phyloP scores from a whole-genome alignment of 2,888 invertebrate species.

The Acanthosoma haemorrhoidale region DNA sequence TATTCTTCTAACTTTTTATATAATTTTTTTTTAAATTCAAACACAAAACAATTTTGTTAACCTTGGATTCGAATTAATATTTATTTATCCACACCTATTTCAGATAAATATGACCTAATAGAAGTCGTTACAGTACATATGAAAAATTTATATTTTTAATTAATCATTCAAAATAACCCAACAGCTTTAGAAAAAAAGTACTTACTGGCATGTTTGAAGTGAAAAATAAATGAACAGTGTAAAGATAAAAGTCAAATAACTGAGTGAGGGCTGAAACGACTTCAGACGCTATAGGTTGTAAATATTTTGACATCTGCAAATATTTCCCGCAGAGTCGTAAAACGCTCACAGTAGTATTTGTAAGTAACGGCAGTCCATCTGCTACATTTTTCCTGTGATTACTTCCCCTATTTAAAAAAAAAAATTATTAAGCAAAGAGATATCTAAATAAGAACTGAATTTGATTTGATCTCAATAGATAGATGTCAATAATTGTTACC shows the following conservation, averaged over 20 bases:
- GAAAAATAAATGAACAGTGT: conserved; percentile 61
- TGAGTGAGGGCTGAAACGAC: conserved; percentile 88
- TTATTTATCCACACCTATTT: too few relatives aligned
- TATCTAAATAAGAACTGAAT: too few relatives aligned
- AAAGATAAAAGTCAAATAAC: conserved; percentile 88
- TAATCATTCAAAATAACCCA: too few relatives aligned
- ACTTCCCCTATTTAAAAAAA: too few relatives aligned
- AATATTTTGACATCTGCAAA: conserved; percentile 82
- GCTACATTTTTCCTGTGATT: neutral
- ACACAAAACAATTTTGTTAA: too few relatives aligned
- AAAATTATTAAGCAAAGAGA: too few relatives aligned
- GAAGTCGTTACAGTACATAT: too few relatives aligned
- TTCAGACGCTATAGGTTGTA: conserved; percentile 84
- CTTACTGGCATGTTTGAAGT: conserved; percentile 27
- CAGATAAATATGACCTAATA: too few relatives aligned
- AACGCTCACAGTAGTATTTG: conserved; percentile 87
- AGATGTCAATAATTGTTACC: neutral
- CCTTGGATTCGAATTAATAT: too few relatives aligned
- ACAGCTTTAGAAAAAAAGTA: neutral
- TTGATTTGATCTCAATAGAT: neutral
- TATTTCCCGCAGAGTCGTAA: conserved; percentile 85
- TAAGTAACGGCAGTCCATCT: conserved; percentile 48
- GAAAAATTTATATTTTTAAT: too few relatives aligned
- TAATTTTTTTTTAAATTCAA: too few relatives aligned
- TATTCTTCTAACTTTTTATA: too few relatives aligned